These are phyloP conservation scores for Nasua narica DNA, from an alignment of 2,797 vertebrate species.

Conservation along the genomic window DNA sequence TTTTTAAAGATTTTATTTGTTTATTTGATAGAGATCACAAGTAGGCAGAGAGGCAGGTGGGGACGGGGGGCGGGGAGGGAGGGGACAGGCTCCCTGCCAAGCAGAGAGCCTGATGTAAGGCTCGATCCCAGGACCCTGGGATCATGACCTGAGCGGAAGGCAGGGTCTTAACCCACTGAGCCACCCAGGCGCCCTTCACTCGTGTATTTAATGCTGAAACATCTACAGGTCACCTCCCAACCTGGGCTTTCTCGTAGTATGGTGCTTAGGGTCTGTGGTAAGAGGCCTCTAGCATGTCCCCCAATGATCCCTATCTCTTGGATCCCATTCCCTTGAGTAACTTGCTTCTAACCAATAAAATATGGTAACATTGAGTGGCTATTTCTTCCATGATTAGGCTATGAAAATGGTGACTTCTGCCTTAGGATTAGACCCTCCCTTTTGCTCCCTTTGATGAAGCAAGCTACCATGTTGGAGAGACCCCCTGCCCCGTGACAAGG, in stretches of 20 bases:
- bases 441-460: not conserved
- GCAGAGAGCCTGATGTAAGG: no score
- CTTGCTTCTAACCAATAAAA: slow-evolving; percentile 21
- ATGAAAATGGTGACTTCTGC: not conserved
- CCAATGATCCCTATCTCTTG: not conserved
- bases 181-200: not conserved
- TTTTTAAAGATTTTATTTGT: no score
- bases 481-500: not conserved
- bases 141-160: no score
- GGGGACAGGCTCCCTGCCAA: no score
- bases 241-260: slow-evolving; percentile 4
- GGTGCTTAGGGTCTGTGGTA: not conserved
- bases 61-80: no score
- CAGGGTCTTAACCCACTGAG: no score
- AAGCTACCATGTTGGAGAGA: not conserved
- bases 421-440: not conserved
- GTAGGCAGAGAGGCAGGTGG: no score
- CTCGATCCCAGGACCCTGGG: no score
- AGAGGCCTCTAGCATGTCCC: not conserved
- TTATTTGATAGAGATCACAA: no score
- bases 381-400: slow-evolving; percentile 11
- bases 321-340: not conserved
- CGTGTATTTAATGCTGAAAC: not conserved
- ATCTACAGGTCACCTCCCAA: not conserved
- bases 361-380: not conserved